Evolutionary conservation across 2,888 invertebrate species (phyloP), one percentile per base, ranked within the genome.

Genomic region (Nowickia ferox): DNA sequence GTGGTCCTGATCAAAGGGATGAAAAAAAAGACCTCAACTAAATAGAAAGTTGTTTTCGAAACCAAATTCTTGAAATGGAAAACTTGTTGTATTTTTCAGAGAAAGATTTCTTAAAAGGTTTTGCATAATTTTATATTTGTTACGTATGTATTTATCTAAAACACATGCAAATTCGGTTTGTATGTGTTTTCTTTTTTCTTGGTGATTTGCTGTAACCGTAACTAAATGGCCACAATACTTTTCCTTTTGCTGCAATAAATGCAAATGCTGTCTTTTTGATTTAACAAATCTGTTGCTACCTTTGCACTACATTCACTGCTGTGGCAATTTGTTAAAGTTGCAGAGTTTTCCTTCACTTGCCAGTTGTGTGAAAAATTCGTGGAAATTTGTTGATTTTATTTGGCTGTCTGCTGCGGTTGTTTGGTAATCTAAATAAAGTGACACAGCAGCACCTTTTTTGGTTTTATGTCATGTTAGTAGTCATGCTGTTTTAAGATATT

Each of bases 401-500:
- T 55, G 61, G 68, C 48, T 55, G 57, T 53, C 44, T 59, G 74
- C 30, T 72, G n/a, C 53, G 59, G 9, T 53, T 76, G 77, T 78
- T 65, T 75, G 59, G 74, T 79, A 79, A 83, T 86, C 86, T 79
- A 79, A 71, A 86, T 83, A 83, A 83, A 79, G 53, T 86, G 86
- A 83, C 78, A 86, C 83, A 79, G 79, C 86, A 86, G 86, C 86
- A 86, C 86, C 86, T 86, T 86, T 85, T 86, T 63, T 79, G 86
- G 86, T 79, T 76, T 30, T 66, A 71, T 86, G 83, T 86, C 86
- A 86, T 86, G 86, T 74, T 75, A 78, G 59, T 86, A 78, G 59
- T 86, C 86, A 86, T 83, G 86, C 86, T 86, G 86, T 59, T 82
- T 82, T 75, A 61, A 48, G 40, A n/a, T 65, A 42, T 57, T 77